A percentile compares a stretch with the other conserved stretches of the same genome.
Conservation (phyloP, 2,888 invertebrate genomes). For the Hirtodrosophila trivittata region DNA sequence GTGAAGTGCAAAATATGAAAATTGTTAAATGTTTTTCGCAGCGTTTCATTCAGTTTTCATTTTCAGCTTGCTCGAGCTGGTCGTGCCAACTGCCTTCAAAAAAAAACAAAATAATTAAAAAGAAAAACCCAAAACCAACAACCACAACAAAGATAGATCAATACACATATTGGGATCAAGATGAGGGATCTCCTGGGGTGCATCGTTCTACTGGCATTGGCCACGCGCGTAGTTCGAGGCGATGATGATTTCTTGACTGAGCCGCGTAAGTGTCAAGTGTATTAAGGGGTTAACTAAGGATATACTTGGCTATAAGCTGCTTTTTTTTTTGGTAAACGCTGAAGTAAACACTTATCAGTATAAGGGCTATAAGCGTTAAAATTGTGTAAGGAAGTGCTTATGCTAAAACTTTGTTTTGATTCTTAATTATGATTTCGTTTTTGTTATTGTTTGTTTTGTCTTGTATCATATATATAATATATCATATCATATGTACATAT, state of each 20-base stretch:
- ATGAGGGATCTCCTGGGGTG: slow-evolving; percentile 34
- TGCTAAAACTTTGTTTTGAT: too few relatives aligned
- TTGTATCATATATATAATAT: background rate
- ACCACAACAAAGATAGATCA: slow-evolving; percentile 4
- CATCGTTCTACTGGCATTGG: slow-evolving; percentile 39
- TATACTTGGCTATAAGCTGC: background rate
- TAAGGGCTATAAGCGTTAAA: too few relatives aligned
- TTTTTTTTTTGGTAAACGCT: background rate
- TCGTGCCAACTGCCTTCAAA: slow-evolving; percentile 27
- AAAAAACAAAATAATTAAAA: too few relatives aligned
- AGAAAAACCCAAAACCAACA: slow-evolving; percentile 21
- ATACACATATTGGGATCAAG: background rate
- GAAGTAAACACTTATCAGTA: too few relatives aligned
- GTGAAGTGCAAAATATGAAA: slow-evolving; percentile 57
- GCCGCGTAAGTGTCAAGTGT: slow-evolving; percentile 79
- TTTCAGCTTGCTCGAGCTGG: slow-evolving; percentile 47
- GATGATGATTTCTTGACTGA: slow-evolving; percentile 75
- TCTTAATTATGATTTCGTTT: too few relatives aligned
- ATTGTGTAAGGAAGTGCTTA: background rate
- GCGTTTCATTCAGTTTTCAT: slow-evolving; percentile 58
- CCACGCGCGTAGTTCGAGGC: slow-evolving; percentile 27
- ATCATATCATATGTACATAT: background rate
- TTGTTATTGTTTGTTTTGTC: too few relatives aligned
- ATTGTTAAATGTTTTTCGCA: slow-evolving; percentile 43
- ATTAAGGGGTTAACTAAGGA: background rate